Base-by-base conservation (phyloP, 1,140 invertebrate species). In the Hyposmocoma kahamanoa region DNA sequence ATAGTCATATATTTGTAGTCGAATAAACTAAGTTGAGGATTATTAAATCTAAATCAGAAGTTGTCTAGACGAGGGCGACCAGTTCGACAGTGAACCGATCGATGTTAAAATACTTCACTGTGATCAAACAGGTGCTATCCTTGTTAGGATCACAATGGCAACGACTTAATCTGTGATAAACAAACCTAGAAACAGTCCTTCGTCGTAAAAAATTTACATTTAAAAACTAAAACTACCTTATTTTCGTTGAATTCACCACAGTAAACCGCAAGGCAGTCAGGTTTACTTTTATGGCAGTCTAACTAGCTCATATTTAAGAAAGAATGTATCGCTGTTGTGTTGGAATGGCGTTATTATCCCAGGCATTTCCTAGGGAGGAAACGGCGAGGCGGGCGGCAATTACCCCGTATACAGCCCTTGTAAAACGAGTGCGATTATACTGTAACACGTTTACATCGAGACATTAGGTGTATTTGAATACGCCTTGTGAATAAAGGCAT, bases 381-480 rank as follows among this genome's bases (percentile, higher is more conserved):
- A 59, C 53, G 60, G 46, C 61, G 55, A 60, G 56, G 52, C 53
- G 42, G 59, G 52, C 50, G 45, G 62, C 65, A 71, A 73, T 76
- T 72, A 75, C 65, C 68, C 56, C 47, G 50, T 76, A 77, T 71
- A 75, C 64, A 72, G 62, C 71, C 64, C 49, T 62, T 48, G 69
- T 71, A 79, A 77, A 77, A 59, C 57, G 58, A 56, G 59, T 70
- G 53, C 67, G 67, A 73, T 78, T 74, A 78, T 67, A 71, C 59
- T 60, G 57, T 70, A 68, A 68, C 64, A 63, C 49, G 62, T 67
- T 74, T 56, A 71, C 61, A 66, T 65, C 57, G 56, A 72, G 53
- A 72, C 65, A 65, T 68, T 62, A 49, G 59, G 42, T 49, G 47
- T 59, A 60, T 52, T 70, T 42, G 47, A 68, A 67, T 61, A 60